These are phyloP conservation scores for Chaetodon trifasciatus DNA, from an alignment of 2,797 vertebrate genomes.

Conservation along the genomic window DNA sequence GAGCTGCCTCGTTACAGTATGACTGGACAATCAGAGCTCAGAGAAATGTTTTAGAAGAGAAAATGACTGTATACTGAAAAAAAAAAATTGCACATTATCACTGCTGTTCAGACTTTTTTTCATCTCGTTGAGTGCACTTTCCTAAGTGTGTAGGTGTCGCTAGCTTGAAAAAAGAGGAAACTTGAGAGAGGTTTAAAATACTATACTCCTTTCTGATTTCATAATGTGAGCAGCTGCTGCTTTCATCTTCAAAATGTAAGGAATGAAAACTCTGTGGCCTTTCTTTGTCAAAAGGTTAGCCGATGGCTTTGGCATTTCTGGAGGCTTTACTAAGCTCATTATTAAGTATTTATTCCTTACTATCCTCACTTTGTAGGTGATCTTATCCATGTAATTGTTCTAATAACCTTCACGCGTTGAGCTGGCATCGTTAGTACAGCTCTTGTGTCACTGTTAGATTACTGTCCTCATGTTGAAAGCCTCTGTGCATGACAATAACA, in stretches of 20 bases:
- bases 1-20: slow-evolving; percentile 8
- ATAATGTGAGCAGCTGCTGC: background rate
- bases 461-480: background rate
- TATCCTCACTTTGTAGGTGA: background rate
- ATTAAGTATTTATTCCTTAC: slow-evolving; percentile 1
- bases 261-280: background rate
- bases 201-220: background rate
- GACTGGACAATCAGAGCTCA: slow-evolving; percentile 8
- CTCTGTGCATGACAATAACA: background rate
- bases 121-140: background rate
- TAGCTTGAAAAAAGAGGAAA: background rate
- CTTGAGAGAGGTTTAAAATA: background rate
- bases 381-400: background rate
- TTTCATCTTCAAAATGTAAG: slow-evolving; percentile 17
- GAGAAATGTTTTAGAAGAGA: background rate
- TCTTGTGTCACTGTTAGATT: slow-evolving; percentile 9
- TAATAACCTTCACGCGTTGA: background rate
- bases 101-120: background rate
- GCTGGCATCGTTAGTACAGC: background rate
- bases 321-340: background rate
- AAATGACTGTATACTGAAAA: background rate
- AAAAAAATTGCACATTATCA: background rate
- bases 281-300: background rate
- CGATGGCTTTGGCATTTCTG: slow-evolving; percentile 11
- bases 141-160: background rate